phyloP scores from a whole-genome alignment of 2,888 invertebrate species.

The Schizaphis graminum region DNA sequence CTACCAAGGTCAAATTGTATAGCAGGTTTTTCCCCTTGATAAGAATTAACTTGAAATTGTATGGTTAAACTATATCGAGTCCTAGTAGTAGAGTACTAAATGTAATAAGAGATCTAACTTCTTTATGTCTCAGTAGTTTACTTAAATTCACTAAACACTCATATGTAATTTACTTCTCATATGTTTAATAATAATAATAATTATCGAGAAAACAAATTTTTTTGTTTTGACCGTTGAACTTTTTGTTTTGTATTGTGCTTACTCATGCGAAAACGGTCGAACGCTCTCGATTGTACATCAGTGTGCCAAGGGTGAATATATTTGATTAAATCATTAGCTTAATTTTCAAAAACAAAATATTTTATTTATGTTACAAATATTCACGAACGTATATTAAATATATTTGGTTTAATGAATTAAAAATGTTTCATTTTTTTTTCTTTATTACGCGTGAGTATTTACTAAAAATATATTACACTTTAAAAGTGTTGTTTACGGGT shows the following conservation, averaged over 20 bases:
- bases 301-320: slow-evolving; percentile 58
- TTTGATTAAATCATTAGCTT: slow-evolving; percentile 41
- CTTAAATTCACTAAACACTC: not conserved
- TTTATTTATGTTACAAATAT: not conserved
- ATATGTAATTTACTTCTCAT: not conserved
- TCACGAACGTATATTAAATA: not conserved
- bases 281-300: slow-evolving; percentile 37
- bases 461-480: slow-evolving; percentile 25
- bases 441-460: slow-evolving; percentile 30
- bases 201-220: not conserved
- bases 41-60: slow-evolving; percentile 40
- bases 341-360: not conserved
- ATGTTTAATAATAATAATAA: not conserved
- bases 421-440: slow-evolving; percentile 51
- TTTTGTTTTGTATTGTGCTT: slow-evolving; percentile 23
- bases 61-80: slow-evolving; percentile 26
- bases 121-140: not conserved
- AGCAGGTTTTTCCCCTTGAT: slow-evolving; percentile 51
- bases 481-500: slow-evolving; percentile 44
- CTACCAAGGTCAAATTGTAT: slow-evolving; percentile 43
- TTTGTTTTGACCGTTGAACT: not conserved
- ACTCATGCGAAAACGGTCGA: slow-evolving; percentile 38
- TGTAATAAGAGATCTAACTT: slow-evolving; percentile 6
- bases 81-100: slow-evolving; percentile 20
- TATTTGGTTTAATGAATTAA: slow-evolving; percentile 15